Evolutionary conservation across 2,797 vertebrate genomes (phyloP).

Genomic region (Acrocephalus scirpaceus): DNA sequence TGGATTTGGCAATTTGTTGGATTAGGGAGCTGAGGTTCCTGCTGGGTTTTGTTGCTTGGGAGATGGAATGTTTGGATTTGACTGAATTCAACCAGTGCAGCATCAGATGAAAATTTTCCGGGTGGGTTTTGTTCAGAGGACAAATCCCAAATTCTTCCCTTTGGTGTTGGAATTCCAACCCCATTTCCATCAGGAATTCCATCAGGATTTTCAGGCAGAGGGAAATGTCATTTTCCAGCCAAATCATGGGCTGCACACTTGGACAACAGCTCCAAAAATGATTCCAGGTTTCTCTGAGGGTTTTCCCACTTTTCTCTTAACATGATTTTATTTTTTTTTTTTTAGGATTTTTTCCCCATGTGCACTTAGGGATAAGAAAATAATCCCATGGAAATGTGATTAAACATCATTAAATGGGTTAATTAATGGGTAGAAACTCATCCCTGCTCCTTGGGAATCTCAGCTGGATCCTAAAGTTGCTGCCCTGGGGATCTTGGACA

Average conservation of each 20-base stretch:
- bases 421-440: neutral
- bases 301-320: neutral
- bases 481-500: neutral
- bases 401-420: neutral
- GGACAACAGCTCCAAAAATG: neutral
- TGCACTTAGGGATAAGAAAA: neutral
- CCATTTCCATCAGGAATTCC: neutral
- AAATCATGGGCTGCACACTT: neutral
- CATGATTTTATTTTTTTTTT: neutral
- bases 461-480: rapidly evolving
- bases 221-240: neutral
- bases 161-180: neutral
- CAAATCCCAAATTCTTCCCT: neutral
- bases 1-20: neutral
- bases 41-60: neutral
- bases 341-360: rapidly evolving
- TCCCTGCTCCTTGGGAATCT: neutral
- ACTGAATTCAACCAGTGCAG: neutral
- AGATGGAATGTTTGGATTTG: neutral
- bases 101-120: neutral
- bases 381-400: neutral
- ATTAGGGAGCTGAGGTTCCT: neutral
- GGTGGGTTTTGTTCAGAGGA: neutral
- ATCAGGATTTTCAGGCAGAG: neutral
- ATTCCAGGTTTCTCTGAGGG: neutral